Conservation (phyloP, 2,797 vertebrate genomes). For the Bovichtus diacanthus region DNA sequence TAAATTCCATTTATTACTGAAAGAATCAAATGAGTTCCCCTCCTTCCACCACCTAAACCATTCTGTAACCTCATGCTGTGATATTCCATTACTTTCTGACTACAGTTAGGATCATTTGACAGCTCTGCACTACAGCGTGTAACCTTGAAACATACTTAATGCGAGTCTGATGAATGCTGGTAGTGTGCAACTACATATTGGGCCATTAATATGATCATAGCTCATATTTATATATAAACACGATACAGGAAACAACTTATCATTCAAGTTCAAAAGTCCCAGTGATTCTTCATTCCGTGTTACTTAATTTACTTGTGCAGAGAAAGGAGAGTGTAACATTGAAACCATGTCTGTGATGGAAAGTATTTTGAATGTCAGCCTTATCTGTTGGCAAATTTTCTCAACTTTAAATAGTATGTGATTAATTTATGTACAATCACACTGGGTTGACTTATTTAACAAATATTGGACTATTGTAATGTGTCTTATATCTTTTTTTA, state of each 20-base stretch:
- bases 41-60: slow-evolving; percentile 46
- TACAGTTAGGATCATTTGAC: slow-evolving; percentile 57
- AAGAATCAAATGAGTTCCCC: slow-evolving; percentile 60
- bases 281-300: slow-evolving; percentile 34
- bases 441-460: neutral
- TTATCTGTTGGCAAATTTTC: slow-evolving; percentile 35
- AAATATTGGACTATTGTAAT: neutral
- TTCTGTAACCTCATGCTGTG: slow-evolving; percentile 59
- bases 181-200: slow-evolving; percentile 63
- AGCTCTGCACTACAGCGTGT: slow-evolving; percentile 46
- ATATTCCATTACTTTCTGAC: slow-evolving; percentile 71
- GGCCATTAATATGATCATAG: slow-evolving; percentile 75
- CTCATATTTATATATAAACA: slow-evolving; percentile 70
- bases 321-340: slow-evolving; percentile 40
- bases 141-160: slow-evolving; percentile 77
- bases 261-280: slow-evolving; percentile 65
- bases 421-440: slow-evolving; percentile 24
- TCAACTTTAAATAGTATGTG: slow-evolving; percentile 15
- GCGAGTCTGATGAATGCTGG: slow-evolving; percentile 74
- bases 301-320: slow-evolving; percentile 38
- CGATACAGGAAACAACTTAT: slow-evolving; percentile 64
- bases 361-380: neutral
- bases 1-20: slow-evolving; percentile 75
- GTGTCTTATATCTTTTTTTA: too few relatives aligned
- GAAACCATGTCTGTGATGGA: slow-evolving; percentile 28